A percentile compares a stretch with the other conserved stretches of the same genome.
These are phyloP conservation scores for Tinamus guttatus DNA, from an alignment of 2,113 vertebrate genomes.

Conservation along the genomic window DNA sequence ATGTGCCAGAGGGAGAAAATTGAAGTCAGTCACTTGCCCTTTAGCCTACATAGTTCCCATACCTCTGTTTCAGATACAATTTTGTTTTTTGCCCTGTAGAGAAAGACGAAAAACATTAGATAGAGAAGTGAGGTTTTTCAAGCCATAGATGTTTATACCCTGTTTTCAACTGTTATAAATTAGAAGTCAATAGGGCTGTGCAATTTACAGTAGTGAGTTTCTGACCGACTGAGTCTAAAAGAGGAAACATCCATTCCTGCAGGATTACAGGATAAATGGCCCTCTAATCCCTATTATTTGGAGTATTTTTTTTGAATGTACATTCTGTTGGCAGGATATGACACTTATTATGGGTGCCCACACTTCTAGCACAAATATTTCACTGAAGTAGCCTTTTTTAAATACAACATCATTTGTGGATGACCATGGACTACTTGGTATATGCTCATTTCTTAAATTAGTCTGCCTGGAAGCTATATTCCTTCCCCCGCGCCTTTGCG, in stretches of 20 bases:
- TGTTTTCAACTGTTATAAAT: background rate
- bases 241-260: background rate
- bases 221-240: slow-evolving; percentile 15
- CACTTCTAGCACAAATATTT: slow-evolving; percentile 12
- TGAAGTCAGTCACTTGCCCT: background rate
- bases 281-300: slow-evolving; percentile 20
- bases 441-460: slow-evolving; percentile 18
- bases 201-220: slow-evolving; percentile 18
- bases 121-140: background rate
- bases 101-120: background rate
- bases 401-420: background rate
- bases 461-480: background rate
- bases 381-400: background rate
- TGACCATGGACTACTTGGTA: background rate
- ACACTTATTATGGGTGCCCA: background rate
- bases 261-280: background rate
- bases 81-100: background rate
- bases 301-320: background rate
- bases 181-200: background rate
- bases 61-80: background rate
- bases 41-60: background rate
- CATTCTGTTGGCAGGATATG: background rate
- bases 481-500: background rate
- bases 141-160: background rate
- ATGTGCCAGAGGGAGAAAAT: background rate